phyloP scores from a whole-genome alignment of 1,140 invertebrate genomes.

The Heliothis virescens region DNA sequence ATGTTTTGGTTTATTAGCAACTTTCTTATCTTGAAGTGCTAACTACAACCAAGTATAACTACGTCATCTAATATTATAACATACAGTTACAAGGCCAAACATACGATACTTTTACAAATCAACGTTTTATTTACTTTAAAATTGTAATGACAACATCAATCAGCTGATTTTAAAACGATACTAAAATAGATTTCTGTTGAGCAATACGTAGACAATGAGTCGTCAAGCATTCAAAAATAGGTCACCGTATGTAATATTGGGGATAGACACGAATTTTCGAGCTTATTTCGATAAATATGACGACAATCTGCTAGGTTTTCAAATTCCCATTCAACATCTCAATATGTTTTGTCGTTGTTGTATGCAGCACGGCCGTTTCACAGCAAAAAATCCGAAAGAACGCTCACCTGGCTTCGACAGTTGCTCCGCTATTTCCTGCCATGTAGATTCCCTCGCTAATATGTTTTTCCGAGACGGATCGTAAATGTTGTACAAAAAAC shows the following conservation, averaged over 20 bases:
- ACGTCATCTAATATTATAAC: not conserved
- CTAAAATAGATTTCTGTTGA: constrained; percentile 28
- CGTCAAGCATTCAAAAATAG: constrained; percentile 11
- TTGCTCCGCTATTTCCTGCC: constrained; percentile 76
- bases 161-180: constrained; percentile 27
- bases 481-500: constrained; percentile 72
- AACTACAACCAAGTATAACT: not conserved
- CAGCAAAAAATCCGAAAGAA: constrained; percentile 12
- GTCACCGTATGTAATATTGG: not conserved
- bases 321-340: not conserved
- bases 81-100: constrained; percentile 21
- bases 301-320: not conserved
- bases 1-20: too few relatives aligned
- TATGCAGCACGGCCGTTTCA: constrained; percentile 64
- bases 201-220: constrained; percentile 11
- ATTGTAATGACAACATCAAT: constrained; percentile 21
- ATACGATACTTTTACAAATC: not conserved
- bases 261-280: not conserved
- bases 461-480: constrained; percentile 81
- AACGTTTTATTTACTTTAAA: not conserved
- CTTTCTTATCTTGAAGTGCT: too few relatives aligned
- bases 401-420: constrained; percentile 77
- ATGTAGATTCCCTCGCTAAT: constrained; percentile 75
- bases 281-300: not conserved
- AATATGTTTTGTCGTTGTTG: constrained; percentile 55